phyloP scores from a whole-genome alignment of 2,113 vertebrate species.

The Stomatorhinus ivindoensis region DNA sequence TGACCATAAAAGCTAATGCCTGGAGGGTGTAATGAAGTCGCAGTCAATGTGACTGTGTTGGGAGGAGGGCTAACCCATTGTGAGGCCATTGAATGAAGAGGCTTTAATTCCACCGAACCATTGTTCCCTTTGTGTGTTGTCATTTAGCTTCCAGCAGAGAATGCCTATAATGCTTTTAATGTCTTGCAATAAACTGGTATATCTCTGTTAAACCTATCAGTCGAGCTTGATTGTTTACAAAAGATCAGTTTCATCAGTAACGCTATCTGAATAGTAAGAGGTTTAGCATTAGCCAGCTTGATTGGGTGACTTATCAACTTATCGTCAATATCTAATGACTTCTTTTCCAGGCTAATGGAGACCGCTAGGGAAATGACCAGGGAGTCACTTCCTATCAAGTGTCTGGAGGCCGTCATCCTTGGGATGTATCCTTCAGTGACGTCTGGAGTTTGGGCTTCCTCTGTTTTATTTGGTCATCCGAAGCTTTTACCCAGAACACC shows the following conservation, averaged over 20 bases:
- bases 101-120: not conserved
- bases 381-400: constrained; percentile 96
- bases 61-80: not conserved
- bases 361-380: constrained; percentile 91
- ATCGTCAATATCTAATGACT: not conserved
- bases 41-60: not conserved
- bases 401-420: constrained; percentile 95
- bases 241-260: not conserved
- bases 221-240: not conserved
- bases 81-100: not conserved
- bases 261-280: not conserved
- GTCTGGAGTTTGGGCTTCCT: not conserved
- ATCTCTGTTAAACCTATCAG: not conserved
- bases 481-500: not conserved
- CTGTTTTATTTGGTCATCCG: not conserved
- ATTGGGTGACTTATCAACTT: not conserved
- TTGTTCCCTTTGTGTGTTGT: constrained; percentile 3
- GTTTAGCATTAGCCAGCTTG: not conserved
- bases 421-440: constrained; percentile 89
- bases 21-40: not conserved
- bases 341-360: constrained; percentile 80
- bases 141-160: not conserved
- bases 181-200: not conserved
- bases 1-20: not conserved
- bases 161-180: not conserved